phyloP scores from a whole-genome alignment of 2,113 vertebrate species.

The Solea senegalensis region DNA sequence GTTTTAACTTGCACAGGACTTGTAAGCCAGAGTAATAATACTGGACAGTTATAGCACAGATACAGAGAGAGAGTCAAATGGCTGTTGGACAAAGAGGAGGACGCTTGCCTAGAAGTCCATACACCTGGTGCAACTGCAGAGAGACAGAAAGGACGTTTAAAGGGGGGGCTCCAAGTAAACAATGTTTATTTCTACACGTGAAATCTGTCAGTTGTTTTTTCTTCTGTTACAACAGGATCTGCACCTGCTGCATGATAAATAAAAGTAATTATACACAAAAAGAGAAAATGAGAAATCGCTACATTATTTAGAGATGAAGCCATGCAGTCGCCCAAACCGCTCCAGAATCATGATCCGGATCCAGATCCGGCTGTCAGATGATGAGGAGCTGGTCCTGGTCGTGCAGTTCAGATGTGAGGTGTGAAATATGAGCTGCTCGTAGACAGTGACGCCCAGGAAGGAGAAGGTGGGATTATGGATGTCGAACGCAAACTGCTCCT shows the following conservation, averaged over 20 bases:
- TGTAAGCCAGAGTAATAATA: constrained; percentile 65
- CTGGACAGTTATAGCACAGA: constrained; percentile 58
- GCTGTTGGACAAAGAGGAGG: constrained; percentile 21
- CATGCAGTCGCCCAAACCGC: constrained; percentile 26
- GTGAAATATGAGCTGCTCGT: constrained; percentile 64
- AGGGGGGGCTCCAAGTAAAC: constrained; percentile 45
- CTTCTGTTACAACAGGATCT: constrained; percentile 44
- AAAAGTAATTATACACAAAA: constrained; percentile 66
- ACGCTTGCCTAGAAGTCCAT: constrained; percentile 72
- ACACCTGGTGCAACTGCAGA: constrained; percentile 7
- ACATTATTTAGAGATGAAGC: constrained; percentile 26
- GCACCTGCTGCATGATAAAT: constrained; percentile 58
- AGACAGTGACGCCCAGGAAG: constrained; percentile 87
- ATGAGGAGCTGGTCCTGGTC: constrained; percentile 15
- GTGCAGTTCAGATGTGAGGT: constrained; percentile 11
- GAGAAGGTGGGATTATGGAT: constrained; percentile 87
- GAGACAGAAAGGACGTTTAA: constrained; percentile 46
- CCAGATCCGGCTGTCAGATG: constrained; percentile 25
- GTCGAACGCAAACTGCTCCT: constrained; percentile 88
- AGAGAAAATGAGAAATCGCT: constrained; percentile 34
- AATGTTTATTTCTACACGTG: neutral
- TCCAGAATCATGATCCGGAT: constrained; percentile 17
- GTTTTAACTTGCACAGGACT: constrained; percentile 65
- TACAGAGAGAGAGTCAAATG: constrained; percentile 32
- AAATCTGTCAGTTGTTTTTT: constrained; percentile 9